Conservation (phyloP, 2,797 vertebrate species). For the Pogoniulus pusillus region DNA sequence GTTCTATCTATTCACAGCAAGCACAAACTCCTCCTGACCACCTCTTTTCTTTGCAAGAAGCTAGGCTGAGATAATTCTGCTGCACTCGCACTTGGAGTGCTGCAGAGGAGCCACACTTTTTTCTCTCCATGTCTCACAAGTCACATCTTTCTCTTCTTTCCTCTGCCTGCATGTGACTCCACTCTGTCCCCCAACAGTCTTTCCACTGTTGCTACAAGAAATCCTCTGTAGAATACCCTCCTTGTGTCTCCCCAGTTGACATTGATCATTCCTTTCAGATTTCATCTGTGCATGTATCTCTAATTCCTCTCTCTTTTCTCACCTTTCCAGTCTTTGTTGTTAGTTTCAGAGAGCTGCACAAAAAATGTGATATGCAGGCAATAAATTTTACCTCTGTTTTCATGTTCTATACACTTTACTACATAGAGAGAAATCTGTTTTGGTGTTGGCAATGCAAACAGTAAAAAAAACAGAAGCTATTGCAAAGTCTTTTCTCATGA, state of each 20-base stretch:
- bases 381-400: background rate
- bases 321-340: background rate
- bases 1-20: slow-evolving; percentile 36
- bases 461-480: slow-evolving; percentile 8
- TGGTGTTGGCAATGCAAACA: background rate
- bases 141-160: background rate
- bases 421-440: background rate
- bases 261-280: background rate
- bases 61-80: background rate
- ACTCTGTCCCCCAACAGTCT: background rate
- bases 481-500: background rate
- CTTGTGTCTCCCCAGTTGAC: background rate
- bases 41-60: slow-evolving; percentile 4
- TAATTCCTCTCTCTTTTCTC: background rate
- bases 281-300: background rate
- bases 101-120: background rate
- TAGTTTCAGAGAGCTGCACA: background rate
- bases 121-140: background rate
- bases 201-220: slow-evolving; percentile 9
- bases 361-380: background rate
- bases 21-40: background rate
- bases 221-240: slow-evolving; percentile 8
- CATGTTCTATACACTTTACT: background rate
- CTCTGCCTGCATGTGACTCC: background rate
- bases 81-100: background rate